Evolutionary conservation across 2,113 vertebrate genomes (phyloP), one percentile per base, ranked within the genome.

Genomic region (Nestor notabilis): DNA sequence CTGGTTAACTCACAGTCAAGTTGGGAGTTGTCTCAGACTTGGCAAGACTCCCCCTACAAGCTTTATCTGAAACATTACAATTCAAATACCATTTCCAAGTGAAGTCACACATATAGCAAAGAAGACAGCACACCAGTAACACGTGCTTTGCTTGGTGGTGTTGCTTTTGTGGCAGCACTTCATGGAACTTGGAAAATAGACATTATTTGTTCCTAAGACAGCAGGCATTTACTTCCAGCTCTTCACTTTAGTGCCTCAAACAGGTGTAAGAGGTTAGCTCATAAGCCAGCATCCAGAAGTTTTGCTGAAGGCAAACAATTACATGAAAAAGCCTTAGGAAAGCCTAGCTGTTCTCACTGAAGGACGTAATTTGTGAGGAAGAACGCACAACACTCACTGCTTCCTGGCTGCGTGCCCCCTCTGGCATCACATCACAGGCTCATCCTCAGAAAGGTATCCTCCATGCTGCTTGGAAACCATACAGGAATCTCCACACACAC

Each of bases 141-240:
- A 15, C 1, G 0, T 1, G 0, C 27, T 17, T 70, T 9, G 2
- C 8, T 33, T 6, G 0, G 10, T 17, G 2, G 21, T 10, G 21
- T 4, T 33, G 19, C 4, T 84, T 89, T 50, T 46, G 29, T 9
- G 21, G 46, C 44, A 85, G 13, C 16, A 9, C 27, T 65, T 76
- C 19, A 7, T 10, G 3, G 9, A 13, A 33, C 4, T 8, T 43
- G 6, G 46, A 49, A 69, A 78, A 17, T 11, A 55, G 15, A 5
- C n/a, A 24, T 23, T 39, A 12, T 33, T 50, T 17, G 6, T 17
- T 70, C 35, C 23, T 35, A 14, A 19, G 17, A 23, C 29, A 60
- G 18, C 31, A n/a, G 5, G 11, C 8, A 15, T 61, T 53, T 50
- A n/a, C 35, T 19, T 43, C 5, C 65, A 70, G 23, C 11, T 44